Conservation (phyloP, 2,888 invertebrate genomes). For the Standfussiana lucernea region DNA sequence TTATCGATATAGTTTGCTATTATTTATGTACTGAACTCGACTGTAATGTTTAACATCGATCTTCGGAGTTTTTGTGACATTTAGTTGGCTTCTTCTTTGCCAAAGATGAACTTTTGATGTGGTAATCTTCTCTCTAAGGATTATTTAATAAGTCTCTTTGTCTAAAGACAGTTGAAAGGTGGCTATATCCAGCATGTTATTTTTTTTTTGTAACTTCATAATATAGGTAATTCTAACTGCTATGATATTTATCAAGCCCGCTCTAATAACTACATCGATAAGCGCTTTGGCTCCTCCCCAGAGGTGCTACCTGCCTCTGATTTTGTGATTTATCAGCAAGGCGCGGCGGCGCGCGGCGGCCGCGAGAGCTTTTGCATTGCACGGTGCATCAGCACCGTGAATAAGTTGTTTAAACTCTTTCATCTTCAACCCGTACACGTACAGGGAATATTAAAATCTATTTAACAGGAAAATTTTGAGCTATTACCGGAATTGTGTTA, state of each 20-base stretch:
- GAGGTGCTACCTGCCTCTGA: conserved; percentile 75
- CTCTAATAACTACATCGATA: conserved; percentile 50
- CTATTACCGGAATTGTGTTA: conserved; percentile 45
- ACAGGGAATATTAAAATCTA: conserved; percentile 53
- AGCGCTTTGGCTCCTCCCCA: conserved; percentile 66
- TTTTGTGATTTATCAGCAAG: conserved; percentile 78
- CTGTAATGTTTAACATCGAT: background rate
- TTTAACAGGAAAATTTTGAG: conserved; percentile 31
- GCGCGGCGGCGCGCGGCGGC: too few relatives aligned
- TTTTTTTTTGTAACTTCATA: background rate
- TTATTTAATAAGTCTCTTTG: background rate
- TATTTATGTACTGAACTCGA: conserved; percentile 3
- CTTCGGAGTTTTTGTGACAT: background rate
- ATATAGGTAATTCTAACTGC: background rate
- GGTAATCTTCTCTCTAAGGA: background rate
- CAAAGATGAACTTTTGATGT: background rate
- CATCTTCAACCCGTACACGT: conserved; percentile 41
- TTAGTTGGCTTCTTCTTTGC: background rate
- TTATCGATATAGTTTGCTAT: conserved; percentile 67
- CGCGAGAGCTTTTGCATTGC: conserved; percentile 76
- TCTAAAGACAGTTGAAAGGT: background rate
- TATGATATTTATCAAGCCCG: background rate
- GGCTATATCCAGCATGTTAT: background rate
- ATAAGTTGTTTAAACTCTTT: conserved; percentile 74
- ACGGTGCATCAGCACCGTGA: conserved; percentile 76